Conservation (phyloP, 2,113 vertebrate genomes). For the Numenius arquata region DNA sequence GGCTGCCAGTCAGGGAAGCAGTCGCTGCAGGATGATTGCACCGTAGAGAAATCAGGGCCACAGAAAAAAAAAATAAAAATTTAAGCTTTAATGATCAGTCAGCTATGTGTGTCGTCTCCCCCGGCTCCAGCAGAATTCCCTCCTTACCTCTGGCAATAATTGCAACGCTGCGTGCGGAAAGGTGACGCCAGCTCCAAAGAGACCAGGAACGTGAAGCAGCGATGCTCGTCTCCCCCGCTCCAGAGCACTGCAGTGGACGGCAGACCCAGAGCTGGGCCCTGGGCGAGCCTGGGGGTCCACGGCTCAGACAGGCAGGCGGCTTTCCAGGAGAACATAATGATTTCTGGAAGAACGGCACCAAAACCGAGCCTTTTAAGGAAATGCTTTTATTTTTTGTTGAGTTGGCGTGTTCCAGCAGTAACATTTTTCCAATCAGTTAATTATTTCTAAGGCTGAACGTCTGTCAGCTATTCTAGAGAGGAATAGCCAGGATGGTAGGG, state of each 20-base stretch:
- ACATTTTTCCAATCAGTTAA: neutral
- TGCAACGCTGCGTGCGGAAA: accelerated
- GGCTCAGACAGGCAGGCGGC: neutral
- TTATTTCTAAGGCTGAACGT: neutral
- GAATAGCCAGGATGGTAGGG: neutral
- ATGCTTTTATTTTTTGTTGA: neutral
- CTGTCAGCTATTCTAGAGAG: neutral
- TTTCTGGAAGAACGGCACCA: neutral
- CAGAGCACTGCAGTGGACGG: neutral
- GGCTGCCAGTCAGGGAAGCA: neutral
- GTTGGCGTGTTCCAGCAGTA: neutral
- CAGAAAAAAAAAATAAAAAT: neutral
- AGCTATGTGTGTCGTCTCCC: neutral
- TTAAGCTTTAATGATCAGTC: neutral
- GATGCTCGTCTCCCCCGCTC: accelerated
- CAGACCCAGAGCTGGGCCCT: neutral
- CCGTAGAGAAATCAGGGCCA: neutral
- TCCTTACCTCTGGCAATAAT: neutral
- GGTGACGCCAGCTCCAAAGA: neutral
- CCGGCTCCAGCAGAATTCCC: neutral
- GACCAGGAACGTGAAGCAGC: neutral
- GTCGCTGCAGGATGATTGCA: neutral
- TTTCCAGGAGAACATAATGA: neutral
- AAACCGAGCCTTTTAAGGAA: neutral
- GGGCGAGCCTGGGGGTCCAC: neutral